Evolutionary conservation across 2,113 vertebrate species (phyloP).

Genomic region (Orycteropus afer): DNA sequence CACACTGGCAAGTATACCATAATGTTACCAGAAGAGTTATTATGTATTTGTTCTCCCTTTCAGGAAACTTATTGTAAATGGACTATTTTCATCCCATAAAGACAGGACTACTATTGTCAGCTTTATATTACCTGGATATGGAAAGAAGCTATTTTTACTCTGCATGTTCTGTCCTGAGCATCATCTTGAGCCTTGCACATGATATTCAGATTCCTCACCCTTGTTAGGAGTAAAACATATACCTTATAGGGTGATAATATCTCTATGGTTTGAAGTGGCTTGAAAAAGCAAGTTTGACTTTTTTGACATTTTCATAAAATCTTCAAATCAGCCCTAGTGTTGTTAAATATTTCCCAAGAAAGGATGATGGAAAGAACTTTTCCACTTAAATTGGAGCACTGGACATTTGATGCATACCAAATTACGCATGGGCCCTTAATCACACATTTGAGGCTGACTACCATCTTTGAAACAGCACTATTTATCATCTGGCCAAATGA

Average conservation of each 20-base stretch:
- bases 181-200: constrained; percentile 91
- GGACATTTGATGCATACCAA: constrained; percentile 79
- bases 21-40: constrained; percentile 91
- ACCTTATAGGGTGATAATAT: constrained; percentile 84
- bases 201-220: constrained; percentile 87
- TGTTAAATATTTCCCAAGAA: constrained; percentile 77
- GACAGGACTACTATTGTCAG: constrained; percentile 89
- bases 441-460: constrained; percentile 76
- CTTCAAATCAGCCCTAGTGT: constrained; percentile 75
- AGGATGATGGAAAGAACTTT: constrained; percentile 84
- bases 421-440: constrained; percentile 79
- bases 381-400: constrained; percentile 80
- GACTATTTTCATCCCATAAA: constrained; percentile 90
- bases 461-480: constrained; percentile 77
- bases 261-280: constrained; percentile 86
- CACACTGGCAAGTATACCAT: constrained; percentile 90
- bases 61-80: constrained; percentile 90
- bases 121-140: constrained; percentile 90
- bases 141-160: constrained; percentile 88
- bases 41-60: constrained; percentile 91
- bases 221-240: constrained; percentile 87
- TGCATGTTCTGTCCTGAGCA: constrained; percentile 91
- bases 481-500: constrained; percentile 75
- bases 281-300: constrained; percentile 83
- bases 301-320: constrained; percentile 83